Evolutionary conservation across 1,140 invertebrate genomes (phyloP), one percentile per base, ranked within the genome.

Genomic region (Drosophila nikananu): DNA sequence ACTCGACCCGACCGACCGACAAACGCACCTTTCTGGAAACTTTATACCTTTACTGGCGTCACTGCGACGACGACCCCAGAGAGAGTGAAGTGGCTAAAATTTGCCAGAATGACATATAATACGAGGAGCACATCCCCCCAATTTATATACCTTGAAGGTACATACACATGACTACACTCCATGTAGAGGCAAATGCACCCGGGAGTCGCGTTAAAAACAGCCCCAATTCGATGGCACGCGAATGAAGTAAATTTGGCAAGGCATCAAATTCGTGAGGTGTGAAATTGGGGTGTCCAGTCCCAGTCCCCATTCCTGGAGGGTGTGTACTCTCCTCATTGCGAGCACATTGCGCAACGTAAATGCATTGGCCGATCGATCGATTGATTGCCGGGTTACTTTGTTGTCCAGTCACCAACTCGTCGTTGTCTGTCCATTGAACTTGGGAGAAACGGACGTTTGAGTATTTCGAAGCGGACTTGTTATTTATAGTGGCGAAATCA

Each of bases 401-500:
- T 70, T 77, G 77, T 57, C 75, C 62, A 82, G 81, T 84, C 81
- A 84, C 66, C 63, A 48, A 49, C 60, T 60, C 19, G 52, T 55
- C 54, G 54, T 23, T 54, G 51, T 63, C 77, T 84, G 81, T 73
- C 77, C 81, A 84, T 84, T 84, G 81, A 84, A 84, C 81, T 77
- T 83, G 81, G 51, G 39, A 60, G 67, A 52, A 70, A 60, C 58
- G 19, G 30, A 49, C 3, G 32, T 39, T 52, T 17, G 32, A n/a
- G 48, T 35, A 30, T 46, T 48, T 30, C 19, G 13, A 42, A 17
- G 54, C 54, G 32, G 12, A 55, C 21, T 37, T 55, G 32, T 55
- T 55, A 55, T 55, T 55, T 55, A 55, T 55, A 55, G 54, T 55
- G 54, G 54, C 54, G 54, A 55, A 55, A 37, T 55, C 35, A 21